phyloP scores from a whole-genome alignment of 1,140 invertebrate genomes.

The Brachionus angularis region DNA sequence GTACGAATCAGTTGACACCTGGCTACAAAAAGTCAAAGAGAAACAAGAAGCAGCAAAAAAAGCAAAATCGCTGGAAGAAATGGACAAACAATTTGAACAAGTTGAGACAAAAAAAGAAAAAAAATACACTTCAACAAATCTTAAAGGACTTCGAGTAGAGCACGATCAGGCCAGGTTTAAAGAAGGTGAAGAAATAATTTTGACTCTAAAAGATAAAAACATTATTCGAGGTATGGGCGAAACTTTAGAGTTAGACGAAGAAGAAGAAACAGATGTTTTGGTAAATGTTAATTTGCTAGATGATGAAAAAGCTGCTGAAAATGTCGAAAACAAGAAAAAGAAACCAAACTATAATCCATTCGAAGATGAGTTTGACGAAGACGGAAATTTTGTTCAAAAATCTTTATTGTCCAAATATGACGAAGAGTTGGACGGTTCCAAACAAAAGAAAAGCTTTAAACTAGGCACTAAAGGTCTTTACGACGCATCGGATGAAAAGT shows the following conservation, averaged over 20 bases:
- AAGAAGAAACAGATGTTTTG: slow-evolving; percentile 73
- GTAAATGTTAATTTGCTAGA: slow-evolving; percentile 94
- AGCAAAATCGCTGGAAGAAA: slow-evolving; percentile 83
- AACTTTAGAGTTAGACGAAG: slow-evolving; percentile 70
- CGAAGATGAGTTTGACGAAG: slow-evolving; percentile 71
- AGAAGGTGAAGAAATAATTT: slow-evolving; percentile 77
- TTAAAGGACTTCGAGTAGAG: slow-evolving; percentile 79
- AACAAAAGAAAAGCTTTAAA: slow-evolving; percentile 71
- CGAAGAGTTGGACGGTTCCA: slow-evolving; percentile 83
- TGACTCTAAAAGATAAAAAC: slow-evolving; percentile 88
- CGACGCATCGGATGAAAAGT: slow-evolving; percentile 52
- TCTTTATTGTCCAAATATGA: slow-evolving; percentile 61
- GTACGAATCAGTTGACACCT: slow-evolving; percentile 57
- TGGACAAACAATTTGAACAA: slow-evolving; percentile 65
- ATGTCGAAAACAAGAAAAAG: slow-evolving; percentile 77
- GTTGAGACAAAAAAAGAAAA: slow-evolving; percentile 45
- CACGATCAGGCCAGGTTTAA: slow-evolving; percentile 73
- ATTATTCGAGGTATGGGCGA: slow-evolving; percentile 23
- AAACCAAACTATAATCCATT: slow-evolving; percentile 73
- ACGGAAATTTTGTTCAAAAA: slow-evolving; percentile 45
- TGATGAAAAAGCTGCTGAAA: slow-evolving; percentile 83
- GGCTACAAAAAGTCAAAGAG: slow-evolving; percentile 76
- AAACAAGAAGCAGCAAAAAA: slow-evolving; percentile 74
- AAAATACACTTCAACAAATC: slow-evolving; percentile 59
- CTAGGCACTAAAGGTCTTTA: slow-evolving; percentile 64